phyloP scores from a whole-genome alignment of 1,140 invertebrate genomes.

The Bombus soroeensis region DNA sequence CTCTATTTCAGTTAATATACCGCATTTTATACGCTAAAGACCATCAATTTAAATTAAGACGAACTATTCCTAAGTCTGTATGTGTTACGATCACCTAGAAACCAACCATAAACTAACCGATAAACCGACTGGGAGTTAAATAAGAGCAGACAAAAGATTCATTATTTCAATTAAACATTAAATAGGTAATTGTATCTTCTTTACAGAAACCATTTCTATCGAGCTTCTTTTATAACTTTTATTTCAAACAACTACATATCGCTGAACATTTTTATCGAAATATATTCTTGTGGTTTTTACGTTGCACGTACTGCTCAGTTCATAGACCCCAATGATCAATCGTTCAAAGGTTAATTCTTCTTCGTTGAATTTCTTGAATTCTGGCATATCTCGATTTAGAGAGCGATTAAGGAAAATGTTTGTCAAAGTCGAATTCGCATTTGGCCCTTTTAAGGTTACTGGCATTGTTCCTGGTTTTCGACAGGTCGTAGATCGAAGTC shows the following conservation, averaged over 20 bases:
- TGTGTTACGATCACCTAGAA: too few relatives aligned
- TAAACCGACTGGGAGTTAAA: too few relatives aligned
- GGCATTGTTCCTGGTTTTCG: constrained; percentile 13
- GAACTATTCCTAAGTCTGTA: too few relatives aligned
- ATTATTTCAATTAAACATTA: too few relatives aligned
- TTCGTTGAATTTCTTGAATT: background rate
- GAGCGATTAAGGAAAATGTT: background rate
- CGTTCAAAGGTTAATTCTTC: background rate
- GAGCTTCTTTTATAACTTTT: too few relatives aligned
- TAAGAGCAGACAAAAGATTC: too few relatives aligned
- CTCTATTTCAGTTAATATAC: background rate
- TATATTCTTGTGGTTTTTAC: background rate
- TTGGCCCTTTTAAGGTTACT: background rate
- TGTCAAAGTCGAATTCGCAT: constrained; percentile 15
- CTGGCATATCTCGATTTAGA: constrained; percentile 8
- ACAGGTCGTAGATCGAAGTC: constrained; percentile 38
- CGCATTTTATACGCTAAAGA: too few relatives aligned
- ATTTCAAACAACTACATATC: background rate
- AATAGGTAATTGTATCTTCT: too few relatives aligned
- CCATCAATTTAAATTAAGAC: too few relatives aligned
- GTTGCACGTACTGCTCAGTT: background rate
- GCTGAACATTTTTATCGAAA: background rate
- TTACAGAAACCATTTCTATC: too few relatives aligned
- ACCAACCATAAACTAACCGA: too few relatives aligned
- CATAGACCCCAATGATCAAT: background rate